A percentile compares a stretch with the other conserved stretches of the same genome.
These are phyloP conservation scores for Nothobranchius kuhntae DNA, from an alignment of 2,113 vertebrate genomes.

Conservation along the genomic window DNA sequence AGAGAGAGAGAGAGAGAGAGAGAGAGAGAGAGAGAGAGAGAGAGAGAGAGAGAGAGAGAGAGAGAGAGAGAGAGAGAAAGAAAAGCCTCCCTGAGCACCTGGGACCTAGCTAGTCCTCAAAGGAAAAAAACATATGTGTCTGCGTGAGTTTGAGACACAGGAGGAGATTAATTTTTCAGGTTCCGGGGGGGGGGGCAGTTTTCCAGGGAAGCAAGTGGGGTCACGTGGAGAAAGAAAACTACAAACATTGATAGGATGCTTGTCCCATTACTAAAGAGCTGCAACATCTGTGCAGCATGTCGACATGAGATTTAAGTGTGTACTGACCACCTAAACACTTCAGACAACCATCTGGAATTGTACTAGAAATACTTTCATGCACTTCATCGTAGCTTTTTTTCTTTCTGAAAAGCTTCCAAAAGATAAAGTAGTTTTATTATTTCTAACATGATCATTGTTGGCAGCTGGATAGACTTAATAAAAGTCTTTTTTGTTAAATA, in stretches of 20 bases:
- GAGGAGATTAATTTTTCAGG: conserved; percentile 62
- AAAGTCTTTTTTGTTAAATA: conserved; percentile 19
- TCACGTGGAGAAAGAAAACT: conserved; percentile 28
- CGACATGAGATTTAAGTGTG: neutral
- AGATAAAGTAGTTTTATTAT: conserved; percentile 3
- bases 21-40: conserved; percentile 45
- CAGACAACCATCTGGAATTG: neutral
- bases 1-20: conserved; percentile 35
- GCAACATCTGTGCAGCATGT: neutral
- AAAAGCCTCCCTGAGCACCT: conserved; percentile 45
- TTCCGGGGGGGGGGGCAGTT: conserved; percentile 51
- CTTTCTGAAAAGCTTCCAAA: neutral
- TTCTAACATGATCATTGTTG: conserved; percentile 5
- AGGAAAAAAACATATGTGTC: conserved; percentile 53
- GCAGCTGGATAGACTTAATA: conserved; percentile 1
- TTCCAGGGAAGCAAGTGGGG: conserved; percentile 50
- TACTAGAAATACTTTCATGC: neutral
- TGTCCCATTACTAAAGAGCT: conserved; percentile 7
- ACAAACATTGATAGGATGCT: conserved; percentile 7
- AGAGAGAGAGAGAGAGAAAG: conserved; percentile 22
- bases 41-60: conserved; percentile 34
- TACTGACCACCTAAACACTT: neutral
- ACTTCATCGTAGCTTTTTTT: neutral
- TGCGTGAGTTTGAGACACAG: conserved; percentile 50
- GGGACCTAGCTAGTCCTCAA: conserved; percentile 47